These are phyloP conservation scores for Timandra comae DNA, from an alignment of 2,888 invertebrate species.

Conservation along the genomic window DNA sequence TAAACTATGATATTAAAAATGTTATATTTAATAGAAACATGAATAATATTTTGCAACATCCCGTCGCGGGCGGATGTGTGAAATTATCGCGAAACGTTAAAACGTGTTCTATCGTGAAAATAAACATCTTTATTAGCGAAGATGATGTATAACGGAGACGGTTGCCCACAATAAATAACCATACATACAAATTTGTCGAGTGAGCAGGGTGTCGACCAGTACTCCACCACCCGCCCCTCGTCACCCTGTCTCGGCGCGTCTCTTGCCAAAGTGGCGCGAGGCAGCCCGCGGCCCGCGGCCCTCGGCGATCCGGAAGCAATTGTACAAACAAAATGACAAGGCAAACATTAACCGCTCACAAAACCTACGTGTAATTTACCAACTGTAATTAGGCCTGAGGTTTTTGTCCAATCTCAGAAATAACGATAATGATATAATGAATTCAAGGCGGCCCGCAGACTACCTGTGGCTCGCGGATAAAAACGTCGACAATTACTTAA, in stretches of 20 bases:
- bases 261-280: no score
- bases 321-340: conserved; percentile 14
- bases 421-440: background rate
- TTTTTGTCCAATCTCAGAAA: background rate
- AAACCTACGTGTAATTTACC: conserved; percentile 4
- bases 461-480: no score
- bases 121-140: conserved; percentile 7
- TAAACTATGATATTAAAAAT: background rate
- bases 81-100: conserved; percentile 10
- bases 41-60: conserved; percentile 11
- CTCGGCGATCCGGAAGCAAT: conserved; percentile 21
- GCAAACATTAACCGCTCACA: conserved; percentile 13
- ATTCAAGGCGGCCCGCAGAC: no score
- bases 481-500: no score
- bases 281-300: no score
- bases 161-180: no score
- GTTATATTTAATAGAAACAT: background rate
- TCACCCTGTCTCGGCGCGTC: no score
- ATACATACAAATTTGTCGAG: no score
- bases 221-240: no score
- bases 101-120: conserved; percentile 5
- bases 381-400: background rate
- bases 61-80: conserved; percentile 10
- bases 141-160: no score
- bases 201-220: no score